Evolutionary conservation across 2,888 invertebrate species (phyloP).

Genomic region (Eupithecia pulchellata): DNA sequence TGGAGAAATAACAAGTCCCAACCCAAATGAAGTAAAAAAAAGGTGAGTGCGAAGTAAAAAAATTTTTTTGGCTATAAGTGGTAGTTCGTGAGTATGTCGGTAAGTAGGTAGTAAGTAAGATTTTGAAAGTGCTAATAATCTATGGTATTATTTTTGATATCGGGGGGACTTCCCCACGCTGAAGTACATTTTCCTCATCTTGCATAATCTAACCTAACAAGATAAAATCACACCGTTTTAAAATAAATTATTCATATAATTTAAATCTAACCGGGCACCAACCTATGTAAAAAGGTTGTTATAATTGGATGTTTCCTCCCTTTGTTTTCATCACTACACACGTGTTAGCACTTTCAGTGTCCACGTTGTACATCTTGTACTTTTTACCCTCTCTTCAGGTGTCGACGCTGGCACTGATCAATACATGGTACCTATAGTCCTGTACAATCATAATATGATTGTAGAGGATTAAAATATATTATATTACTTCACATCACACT

Average conservation of each 20-base stretch:
- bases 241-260: background rate
- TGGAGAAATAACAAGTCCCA: too few relatives aligned
- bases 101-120: too few relatives aligned
- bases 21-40: too few relatives aligned
- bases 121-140: background rate
- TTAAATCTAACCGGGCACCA: background rate
- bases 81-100: too few relatives aligned
- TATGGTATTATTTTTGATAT: background rate
- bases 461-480: too few relatives aligned
- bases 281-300: background rate
- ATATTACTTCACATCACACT: too few relatives aligned
- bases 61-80: too few relatives aligned
- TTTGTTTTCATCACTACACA: background rate
- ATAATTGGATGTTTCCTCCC: slow-evolving; percentile 4
- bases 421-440: too few relatives aligned
- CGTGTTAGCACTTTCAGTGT: background rate
- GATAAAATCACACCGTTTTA: background rate
- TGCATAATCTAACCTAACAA: background rate
- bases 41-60: too few relatives aligned
- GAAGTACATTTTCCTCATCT: background rate
- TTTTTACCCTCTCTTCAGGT: too few relatives aligned
- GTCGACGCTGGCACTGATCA: too few relatives aligned
- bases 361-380: background rate
- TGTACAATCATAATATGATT: too few relatives aligned
- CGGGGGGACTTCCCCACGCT: background rate